phyloP scores from a whole-genome alignment of 2,797 vertebrate genomes.

The Tolypeutes matacus region DNA sequence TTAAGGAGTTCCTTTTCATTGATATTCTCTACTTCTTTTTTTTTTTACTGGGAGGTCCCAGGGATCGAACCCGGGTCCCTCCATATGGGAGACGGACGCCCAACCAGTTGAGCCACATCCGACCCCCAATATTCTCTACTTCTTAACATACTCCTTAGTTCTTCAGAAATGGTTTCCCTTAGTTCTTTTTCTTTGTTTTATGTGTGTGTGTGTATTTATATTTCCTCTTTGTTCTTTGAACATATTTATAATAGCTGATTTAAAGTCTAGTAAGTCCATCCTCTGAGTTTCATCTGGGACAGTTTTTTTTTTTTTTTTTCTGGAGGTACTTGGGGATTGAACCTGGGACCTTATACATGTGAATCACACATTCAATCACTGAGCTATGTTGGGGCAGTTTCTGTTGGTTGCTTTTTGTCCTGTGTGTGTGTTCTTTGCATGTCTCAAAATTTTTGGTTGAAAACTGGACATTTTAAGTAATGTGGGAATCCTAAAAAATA shows the following conservation, averaged over 20 bases:
- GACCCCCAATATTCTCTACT: too few species aligned
- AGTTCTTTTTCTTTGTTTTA: neutral
- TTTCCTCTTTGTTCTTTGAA: neutral
- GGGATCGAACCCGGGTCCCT: too few species aligned
- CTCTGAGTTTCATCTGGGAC: neutral
- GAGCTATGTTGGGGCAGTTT: neutral
- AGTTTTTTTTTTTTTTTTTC: too few species aligned
- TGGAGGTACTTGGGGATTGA: too few species aligned
- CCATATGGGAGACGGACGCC: too few species aligned
- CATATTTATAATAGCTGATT: slow-evolving; percentile 23
- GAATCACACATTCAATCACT: too few species aligned
- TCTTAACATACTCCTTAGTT: neutral
- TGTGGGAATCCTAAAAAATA: neutral
- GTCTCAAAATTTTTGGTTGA: slow-evolving; percentile 59
- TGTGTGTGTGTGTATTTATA: too few species aligned
- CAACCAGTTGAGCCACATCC: too few species aligned
- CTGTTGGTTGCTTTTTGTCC: slow-evolving; percentile 18
- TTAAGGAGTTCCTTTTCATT: neutral
- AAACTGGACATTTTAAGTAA: slow-evolving; percentile 33
- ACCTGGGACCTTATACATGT: too few species aligned
- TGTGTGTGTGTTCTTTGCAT: slow-evolving; percentile 20
- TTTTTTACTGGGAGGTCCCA: too few species aligned
- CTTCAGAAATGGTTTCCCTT: neutral
- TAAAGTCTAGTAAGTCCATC: neutral
- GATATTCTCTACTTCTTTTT: neutral